Evolutionary conservation across 2,888 invertebrate species (phyloP).

Genomic region (Scaptomyza reducta): DNA sequence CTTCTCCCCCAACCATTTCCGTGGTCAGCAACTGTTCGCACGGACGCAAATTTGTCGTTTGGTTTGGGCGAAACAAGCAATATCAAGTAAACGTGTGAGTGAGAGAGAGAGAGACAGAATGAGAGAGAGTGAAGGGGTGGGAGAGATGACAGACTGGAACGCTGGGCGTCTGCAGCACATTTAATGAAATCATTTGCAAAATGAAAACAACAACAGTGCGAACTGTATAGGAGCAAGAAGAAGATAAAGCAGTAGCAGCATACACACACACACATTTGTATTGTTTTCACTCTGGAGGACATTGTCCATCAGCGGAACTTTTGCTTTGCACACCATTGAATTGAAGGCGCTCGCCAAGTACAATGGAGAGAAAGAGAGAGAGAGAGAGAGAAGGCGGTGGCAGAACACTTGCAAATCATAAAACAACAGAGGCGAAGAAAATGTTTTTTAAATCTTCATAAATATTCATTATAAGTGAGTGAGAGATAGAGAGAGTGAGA

Average conservation of each 20-base stretch:
- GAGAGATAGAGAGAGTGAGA: background rate
- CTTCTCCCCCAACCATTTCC: background rate
- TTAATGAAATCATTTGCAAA: conserved; percentile 80
- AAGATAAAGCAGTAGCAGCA: conserved; percentile 7
- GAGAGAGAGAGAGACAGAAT: conserved; percentile 4
- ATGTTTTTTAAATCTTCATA: conserved; percentile 82
- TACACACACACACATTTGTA: conserved; percentile 30
- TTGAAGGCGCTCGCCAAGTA: conserved; percentile 46
- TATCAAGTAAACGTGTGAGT: conserved; percentile 61
- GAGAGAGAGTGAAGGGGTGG: background rate
- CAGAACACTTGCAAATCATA: conserved; percentile 82
- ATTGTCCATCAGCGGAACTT: conserved; percentile 66
- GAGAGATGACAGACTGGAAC: conserved; percentile 17
- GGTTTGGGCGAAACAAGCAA: conserved; percentile 50
- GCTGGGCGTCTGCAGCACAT: conserved; percentile 46
- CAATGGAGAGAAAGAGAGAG: background rate
- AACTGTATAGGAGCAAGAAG: conserved; percentile 14
- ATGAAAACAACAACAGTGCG: conserved; percentile 60
- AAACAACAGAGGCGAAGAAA: conserved; percentile 82
- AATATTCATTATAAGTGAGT: conserved; percentile 80
- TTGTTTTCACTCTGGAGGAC: conserved; percentile 50
- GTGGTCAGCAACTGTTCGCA: background rate
- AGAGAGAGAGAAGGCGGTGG: background rate
- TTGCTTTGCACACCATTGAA: conserved; percentile 75
- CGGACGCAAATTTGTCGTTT: conserved; percentile 55